Evolutionary conservation across 1,140 invertebrate species (phyloP).

Genomic region (Drosophila parabipectinata): DNA sequence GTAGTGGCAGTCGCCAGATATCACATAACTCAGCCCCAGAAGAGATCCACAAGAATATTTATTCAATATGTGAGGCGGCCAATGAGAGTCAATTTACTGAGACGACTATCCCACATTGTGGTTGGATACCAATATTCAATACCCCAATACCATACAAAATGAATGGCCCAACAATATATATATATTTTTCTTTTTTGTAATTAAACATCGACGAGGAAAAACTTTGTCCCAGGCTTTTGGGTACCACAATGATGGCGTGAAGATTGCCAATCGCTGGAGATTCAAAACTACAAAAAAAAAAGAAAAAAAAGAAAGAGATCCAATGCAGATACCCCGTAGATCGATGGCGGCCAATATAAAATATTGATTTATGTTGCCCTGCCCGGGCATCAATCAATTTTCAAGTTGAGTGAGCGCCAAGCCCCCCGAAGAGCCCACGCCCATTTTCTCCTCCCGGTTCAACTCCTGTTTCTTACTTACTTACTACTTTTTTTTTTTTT

Average conservation of each 20-base stretch:
- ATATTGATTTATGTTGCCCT: slow-evolving; percentile 61
- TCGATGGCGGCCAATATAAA: slow-evolving; percentile 54
- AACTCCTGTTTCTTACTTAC: not conserved
- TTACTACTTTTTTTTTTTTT: no score
- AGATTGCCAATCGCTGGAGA: slow-evolving; percentile 38
- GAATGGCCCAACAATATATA: slow-evolving; percentile 8
- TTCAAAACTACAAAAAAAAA: slow-evolving; percentile 1
- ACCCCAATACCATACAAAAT: slow-evolving; percentile 6
- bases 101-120: slow-evolving; percentile 10
- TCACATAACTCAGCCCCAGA: slow-evolving; percentile 21
- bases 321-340: slow-evolving; percentile 6
- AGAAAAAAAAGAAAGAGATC: not conserved
- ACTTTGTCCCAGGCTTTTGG: slow-evolving; percentile 17
- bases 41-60: slow-evolving; percentile 9
- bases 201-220: slow-evolving; percentile 25
- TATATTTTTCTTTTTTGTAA: slow-evolving; percentile 19
- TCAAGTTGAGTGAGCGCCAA: slow-evolving; percentile 65
- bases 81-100: slow-evolving; percentile 37
- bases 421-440: slow-evolving; percentile 46
- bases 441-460: slow-evolving; percentile 6
- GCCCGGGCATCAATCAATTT: slow-evolving; percentile 70
- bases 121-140: not conserved
- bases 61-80: slow-evolving; percentile 11
- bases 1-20: not conserved
- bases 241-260: slow-evolving; percentile 42